phyloP scores from a whole-genome alignment of 2,113 vertebrate species.

The Coregonus clupeaformis region DNA sequence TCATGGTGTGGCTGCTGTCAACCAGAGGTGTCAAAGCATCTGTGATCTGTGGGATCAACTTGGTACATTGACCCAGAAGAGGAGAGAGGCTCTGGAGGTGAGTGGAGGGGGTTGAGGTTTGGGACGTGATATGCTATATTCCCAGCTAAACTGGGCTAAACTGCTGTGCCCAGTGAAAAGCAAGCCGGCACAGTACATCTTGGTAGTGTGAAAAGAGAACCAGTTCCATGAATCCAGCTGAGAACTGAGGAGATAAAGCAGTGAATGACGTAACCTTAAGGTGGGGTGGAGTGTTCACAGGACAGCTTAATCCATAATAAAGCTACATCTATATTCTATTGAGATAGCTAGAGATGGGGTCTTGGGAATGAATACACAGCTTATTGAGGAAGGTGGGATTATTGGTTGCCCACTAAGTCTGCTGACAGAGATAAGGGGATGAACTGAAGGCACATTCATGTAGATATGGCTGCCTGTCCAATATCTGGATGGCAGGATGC shows the following conservation, averaged over 20 bases:
- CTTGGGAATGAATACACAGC: constrained; percentile 20
- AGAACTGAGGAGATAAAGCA: too few species aligned
- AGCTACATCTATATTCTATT: not conserved
- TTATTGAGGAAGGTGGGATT: constrained; percentile 35
- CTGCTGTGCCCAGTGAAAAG: too few species aligned
- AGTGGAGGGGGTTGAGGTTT: constrained; percentile 4
- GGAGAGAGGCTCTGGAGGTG: constrained; percentile 93
- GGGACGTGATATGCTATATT: too few species aligned
- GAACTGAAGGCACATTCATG: constrained; percentile 34
- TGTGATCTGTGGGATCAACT: constrained; percentile 96
- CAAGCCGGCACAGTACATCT: too few species aligned
- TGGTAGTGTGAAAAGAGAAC: too few species aligned
- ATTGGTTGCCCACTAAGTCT: constrained; percentile 37
- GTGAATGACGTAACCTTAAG: too few species aligned
- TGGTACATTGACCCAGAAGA: constrained; percentile 95
- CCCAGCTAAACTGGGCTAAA: too few species aligned
- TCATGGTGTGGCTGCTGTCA: constrained; percentile 90
- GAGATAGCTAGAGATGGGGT: not conserved
- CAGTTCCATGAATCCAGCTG: too few species aligned
- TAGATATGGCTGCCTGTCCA: constrained; percentile 20
- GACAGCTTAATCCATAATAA: too few species aligned
- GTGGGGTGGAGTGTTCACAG: too few species aligned
- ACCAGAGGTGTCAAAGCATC: constrained; percentile 94
- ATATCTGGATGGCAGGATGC: constrained; percentile 42
- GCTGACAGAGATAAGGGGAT: constrained; percentile 25